Evolutionary conservation across 2,797 vertebrate genomes (phyloP).

Genomic region (Oreochromis grahami): DNA sequence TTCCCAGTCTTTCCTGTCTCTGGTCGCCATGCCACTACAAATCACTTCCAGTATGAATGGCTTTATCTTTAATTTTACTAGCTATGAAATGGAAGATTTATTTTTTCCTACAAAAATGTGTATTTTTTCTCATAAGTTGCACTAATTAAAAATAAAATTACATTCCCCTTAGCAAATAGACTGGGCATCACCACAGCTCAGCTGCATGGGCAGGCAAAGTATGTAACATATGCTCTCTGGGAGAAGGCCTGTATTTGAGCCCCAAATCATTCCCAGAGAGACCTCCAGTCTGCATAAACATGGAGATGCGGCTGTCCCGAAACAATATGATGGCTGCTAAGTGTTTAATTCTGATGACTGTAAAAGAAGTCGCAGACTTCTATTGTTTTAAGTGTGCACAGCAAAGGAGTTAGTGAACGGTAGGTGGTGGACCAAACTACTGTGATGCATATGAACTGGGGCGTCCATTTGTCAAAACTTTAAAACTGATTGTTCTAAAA

Average conservation of each 20-base stretch:
- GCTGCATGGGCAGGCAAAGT: neutral
- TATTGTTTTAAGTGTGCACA: neutral
- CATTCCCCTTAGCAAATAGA: neutral
- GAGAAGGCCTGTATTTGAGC: neutral
- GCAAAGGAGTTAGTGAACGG: neutral
- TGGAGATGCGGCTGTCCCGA: neutral
- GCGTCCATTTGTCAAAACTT: neutral
- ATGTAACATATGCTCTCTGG: neutral
- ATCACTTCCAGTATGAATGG: neutral
- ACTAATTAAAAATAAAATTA: neutral
- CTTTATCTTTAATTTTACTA: neutral
- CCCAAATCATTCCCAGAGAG: neutral
- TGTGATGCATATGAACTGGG: neutral
- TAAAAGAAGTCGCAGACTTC: neutral
- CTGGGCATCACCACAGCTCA: neutral
- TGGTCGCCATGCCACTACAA: neutral
- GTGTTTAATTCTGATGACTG: neutral
- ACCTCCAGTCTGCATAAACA: neutral
- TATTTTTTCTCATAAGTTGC: neutral
- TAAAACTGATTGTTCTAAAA: neutral
- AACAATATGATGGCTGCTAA: neutral
- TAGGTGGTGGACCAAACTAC: neutral
- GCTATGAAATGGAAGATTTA: neutral
- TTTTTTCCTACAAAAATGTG: neutral
- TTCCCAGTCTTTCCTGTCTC: neutral